Evolutionary conservation across 1,140 invertebrate species (phyloP), one percentile per base, ranked within the genome.

Genomic region (Macrobrachium nipponense): DNA sequence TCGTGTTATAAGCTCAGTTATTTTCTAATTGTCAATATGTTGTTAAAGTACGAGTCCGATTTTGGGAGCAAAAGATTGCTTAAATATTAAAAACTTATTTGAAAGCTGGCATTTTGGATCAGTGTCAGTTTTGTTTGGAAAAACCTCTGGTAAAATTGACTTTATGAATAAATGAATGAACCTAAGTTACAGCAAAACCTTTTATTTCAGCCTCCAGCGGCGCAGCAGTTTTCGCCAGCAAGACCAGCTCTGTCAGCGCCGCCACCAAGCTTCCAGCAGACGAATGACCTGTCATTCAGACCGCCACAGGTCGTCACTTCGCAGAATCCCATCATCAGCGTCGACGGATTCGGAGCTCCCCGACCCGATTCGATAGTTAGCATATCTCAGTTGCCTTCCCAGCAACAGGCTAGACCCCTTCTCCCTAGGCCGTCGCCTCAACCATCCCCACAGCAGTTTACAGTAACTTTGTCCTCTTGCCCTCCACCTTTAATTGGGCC

Each of bases 401-500:
- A 43, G 18, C 82, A 23, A 64, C 72, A n/a, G 14, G 23, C 70
- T 17, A 23, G n/a, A 14, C 44, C 44, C 1, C 27, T 58, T 36
- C 79, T 23, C 11, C 51, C 62, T n/a, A 66, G 64, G n/a, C 80
- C 80, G 20, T 80, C 79, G 10, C 61, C 75, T 44, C 59, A 60
- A 23, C 20, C 64, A 23, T 36, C 58, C 18, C 43, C 36, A n/a
- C 64, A 20, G 43, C 72, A 51, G 8, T 58, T n/a, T 23, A 72
- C 82, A 51, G 58, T 64, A 76, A 75, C 58, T 15, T 68, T 77
- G 43, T 43, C 73, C 2, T 66, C 84, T 4, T 80, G 80, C 78
- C 76, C 83, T 23, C 11, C 20, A 18, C 83, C 83, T n/a, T 27
- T 85, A 23, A 10, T 77, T 0, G 78, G 61, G 66, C 79, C 73